These are phyloP conservation scores for Paralichthys olivaceus DNA, from an alignment of 2,113 vertebrate species.

Conservation along the genomic window DNA sequence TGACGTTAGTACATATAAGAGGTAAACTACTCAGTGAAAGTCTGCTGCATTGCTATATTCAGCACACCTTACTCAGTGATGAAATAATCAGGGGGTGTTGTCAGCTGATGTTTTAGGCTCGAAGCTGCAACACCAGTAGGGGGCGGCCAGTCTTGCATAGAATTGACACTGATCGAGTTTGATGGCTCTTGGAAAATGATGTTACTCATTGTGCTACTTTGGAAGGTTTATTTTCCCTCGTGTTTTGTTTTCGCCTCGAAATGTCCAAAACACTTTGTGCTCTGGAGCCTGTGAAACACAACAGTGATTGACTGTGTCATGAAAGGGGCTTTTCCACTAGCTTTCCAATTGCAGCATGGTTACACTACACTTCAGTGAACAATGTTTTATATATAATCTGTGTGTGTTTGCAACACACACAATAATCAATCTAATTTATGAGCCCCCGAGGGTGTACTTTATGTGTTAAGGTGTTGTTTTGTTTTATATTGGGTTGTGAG, in stretches of 20 bases:
- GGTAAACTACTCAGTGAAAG: too few species aligned
- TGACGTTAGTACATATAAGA: not conserved
- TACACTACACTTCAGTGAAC: not conserved
- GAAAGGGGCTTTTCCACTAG: conserved; percentile 36
- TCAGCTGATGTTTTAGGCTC: conserved; percentile 48
- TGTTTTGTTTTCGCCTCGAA: conserved; percentile 61
- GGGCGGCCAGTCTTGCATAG: conserved; percentile 26
- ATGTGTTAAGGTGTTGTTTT: not conserved
- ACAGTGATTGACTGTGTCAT: conserved; percentile 38
- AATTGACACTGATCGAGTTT: conserved; percentile 50
- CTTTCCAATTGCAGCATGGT: conserved; percentile 11
- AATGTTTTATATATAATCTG: not conserved
- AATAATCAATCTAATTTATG: conserved; percentile 9
- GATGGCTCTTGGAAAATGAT: conserved; percentile 61
- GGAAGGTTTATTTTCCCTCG: conserved; percentile 35
- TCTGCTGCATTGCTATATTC: conserved; percentile 3
- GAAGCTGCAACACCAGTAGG: conserved; percentile 50
- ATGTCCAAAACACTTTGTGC: conserved; percentile 59
- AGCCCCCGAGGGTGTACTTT: not conserved
- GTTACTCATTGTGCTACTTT: conserved; percentile 68
- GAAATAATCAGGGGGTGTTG: conserved; percentile 55
- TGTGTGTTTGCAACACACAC: conserved; percentile 3
- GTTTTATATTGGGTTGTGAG: not conserved
- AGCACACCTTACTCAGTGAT: conserved; percentile 48
- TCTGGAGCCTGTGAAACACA: conserved; percentile 10